These are phyloP conservation scores for Hemaris fuciformis DNA, from an alignment of 2,888 invertebrate species.

Conservation along the genomic window DNA sequence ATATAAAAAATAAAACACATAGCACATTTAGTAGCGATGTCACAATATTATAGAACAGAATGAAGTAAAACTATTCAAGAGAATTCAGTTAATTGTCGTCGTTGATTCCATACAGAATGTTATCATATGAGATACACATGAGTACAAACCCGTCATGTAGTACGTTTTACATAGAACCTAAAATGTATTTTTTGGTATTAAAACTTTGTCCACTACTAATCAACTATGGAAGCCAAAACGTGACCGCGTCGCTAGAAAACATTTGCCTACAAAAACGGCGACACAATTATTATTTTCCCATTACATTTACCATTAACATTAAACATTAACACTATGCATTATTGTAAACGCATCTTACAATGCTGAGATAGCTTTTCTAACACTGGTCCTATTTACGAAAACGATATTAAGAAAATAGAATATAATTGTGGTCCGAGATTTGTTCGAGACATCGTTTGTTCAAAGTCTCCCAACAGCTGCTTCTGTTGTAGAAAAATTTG, in stretches of 20 bases:
- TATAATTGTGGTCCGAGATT: slow-evolving; percentile 73
- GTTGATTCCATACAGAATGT: slow-evolving; percentile 32
- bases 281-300: slow-evolving; percentile 21
- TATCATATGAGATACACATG: not conserved
- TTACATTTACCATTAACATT: slow-evolving; percentile 28
- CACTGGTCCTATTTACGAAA: slow-evolving; percentile 58
- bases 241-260: slow-evolving; percentile 54
- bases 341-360: slow-evolving; percentile 52
- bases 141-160: slow-evolving; percentile 14
- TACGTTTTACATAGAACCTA: not conserved
- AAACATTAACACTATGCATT: slow-evolving; percentile 41
- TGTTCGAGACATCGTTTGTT: slow-evolving; percentile 20
- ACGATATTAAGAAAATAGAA: slow-evolving; percentile 57
- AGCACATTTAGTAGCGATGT: not conserved
- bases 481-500: slow-evolving; percentile 16
- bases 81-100: slow-evolving; percentile 39
- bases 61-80: not conserved
- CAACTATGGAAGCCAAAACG: slow-evolving; percentile 76
- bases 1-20: slow-evolving; percentile 33
- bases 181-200: slow-evolving; percentile 17
- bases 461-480: not conserved
- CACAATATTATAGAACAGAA: not conserved
- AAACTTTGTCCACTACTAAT: slow-evolving; percentile 30
- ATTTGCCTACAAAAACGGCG: slow-evolving; percentile 56
- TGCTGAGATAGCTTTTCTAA: slow-evolving; percentile 72